Evolutionary conservation across 1,140 invertebrate genomes (phyloP).

Genomic region (Pseudobourletiella spinata): DNA sequence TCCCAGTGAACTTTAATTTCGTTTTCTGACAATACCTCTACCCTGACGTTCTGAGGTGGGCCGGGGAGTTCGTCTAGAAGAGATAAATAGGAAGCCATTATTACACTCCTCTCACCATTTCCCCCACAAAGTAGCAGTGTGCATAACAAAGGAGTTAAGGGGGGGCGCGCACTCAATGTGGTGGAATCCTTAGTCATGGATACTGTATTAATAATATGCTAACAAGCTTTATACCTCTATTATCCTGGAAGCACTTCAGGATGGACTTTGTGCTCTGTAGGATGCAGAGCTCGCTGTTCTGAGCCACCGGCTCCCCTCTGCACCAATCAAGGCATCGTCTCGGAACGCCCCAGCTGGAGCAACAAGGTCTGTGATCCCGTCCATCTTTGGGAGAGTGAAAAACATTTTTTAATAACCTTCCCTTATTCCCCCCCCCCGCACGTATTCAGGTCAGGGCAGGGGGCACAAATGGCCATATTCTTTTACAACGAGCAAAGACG

Average conservation of each 20-base stretch:
- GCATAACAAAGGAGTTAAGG: too few relatives aligned
- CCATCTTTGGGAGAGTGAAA: constrained; percentile 41
- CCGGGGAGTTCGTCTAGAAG: constrained; percentile 53
- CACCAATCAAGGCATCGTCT: constrained; percentile 65
- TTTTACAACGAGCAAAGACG: neutral
- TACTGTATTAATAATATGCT: too few relatives aligned
- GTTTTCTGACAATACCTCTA: constrained; percentile 51
- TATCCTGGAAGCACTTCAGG: constrained; percentile 68
- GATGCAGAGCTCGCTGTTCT: constrained; percentile 55
- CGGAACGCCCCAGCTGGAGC: constrained; percentile 62
- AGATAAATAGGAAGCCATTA: neutral
- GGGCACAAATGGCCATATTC: constrained; percentile 2
- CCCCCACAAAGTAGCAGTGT: too few relatives aligned
- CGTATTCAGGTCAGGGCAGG: too few relatives aligned
- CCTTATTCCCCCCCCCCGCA: too few relatives aligned
- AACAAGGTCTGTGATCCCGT: constrained; percentile 66
- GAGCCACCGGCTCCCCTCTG: constrained; percentile 51
- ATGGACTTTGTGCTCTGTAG: constrained; percentile 62
- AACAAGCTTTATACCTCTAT: constrained; percentile 56
- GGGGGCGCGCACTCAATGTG: too few relatives aligned
- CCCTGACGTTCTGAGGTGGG: constrained; percentile 60
- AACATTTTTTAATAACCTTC: constrained; percentile 11
- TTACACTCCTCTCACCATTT: too few relatives aligned
- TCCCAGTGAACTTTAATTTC: constrained; percentile 61
- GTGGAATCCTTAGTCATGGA: too few relatives aligned